A percentile compares a stretch with the other conserved stretches of the same genome.
Conservation (phyloP, 2,797 vertebrate genomes). For the Sebastes melanostomus region DNA sequence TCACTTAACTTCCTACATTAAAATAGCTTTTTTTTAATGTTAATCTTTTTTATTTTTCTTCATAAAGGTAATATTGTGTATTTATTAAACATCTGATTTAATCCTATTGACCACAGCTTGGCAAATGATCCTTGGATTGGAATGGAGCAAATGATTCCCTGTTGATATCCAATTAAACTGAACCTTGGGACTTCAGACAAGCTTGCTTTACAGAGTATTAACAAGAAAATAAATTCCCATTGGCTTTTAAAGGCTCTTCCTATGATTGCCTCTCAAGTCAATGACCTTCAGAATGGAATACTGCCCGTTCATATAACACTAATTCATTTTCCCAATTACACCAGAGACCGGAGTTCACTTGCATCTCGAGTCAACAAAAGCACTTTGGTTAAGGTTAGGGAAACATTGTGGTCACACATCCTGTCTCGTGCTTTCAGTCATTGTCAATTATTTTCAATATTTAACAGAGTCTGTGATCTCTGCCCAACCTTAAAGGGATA, state of each 20-base stretch:
- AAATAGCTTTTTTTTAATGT: background rate
- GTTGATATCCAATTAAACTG: constrained; percentile 12
- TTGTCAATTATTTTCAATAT: background rate
- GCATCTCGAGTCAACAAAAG: background rate
- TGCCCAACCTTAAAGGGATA: background rate
- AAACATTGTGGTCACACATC: background rate
- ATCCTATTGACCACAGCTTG: background rate
- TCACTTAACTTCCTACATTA: background rate
- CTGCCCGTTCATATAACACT: background rate
- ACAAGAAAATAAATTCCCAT: background rate
- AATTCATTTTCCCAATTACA: background rate
- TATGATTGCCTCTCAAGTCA: background rate
- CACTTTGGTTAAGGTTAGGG: background rate
- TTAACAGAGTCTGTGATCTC: background rate
- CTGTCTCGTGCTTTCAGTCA: background rate
- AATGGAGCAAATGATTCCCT: too few species aligned
- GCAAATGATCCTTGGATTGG: background rate
- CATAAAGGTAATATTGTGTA: too few species aligned
- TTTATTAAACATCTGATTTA: background rate
- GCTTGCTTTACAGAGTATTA: background rate
- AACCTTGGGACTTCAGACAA: background rate
- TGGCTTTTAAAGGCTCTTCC: background rate
- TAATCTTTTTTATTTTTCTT: background rate
- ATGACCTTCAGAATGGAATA: background rate
- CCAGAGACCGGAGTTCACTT: fast-evolving